Evolutionary conservation across 2,888 invertebrate genomes (phyloP).

Genomic region (Acrobasis suavella): DNA sequence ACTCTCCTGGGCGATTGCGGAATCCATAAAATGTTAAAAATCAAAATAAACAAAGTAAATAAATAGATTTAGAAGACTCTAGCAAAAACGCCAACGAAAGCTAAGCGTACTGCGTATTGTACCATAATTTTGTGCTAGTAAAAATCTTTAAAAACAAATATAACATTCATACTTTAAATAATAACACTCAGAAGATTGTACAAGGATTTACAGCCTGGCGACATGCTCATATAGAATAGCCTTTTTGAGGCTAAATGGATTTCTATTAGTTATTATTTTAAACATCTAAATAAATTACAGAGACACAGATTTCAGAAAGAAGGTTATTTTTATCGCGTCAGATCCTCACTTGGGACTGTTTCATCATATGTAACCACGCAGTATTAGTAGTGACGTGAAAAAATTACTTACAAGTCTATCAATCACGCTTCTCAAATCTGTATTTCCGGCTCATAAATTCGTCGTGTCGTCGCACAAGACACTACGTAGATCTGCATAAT

Average conservation of each 20-base stretch:
- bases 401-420: neutral
- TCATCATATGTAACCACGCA: neutral
- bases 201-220: neutral
- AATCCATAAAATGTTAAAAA: constrained; percentile 11
- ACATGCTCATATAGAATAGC: neutral
- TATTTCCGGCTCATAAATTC: neutral
- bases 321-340: neutral
- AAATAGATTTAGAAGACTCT: constrained; percentile 12
- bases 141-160: neutral
- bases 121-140: constrained; percentile 15
- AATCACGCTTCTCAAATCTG: neutral
- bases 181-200: constrained; percentile 2
- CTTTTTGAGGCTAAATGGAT: neutral
- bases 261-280: constrained; percentile 1
- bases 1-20: constrained; percentile 3
- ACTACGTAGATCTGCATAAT: neutral
- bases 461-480: neutral
- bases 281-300: neutral
- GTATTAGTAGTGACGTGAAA: neutral
- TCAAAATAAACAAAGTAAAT: constrained; percentile 18
- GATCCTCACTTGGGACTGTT: neutral
- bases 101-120: constrained; percentile 6
- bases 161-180: constrained; percentile 5
- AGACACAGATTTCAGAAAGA: neutral
- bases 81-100: constrained; percentile 1